These are phyloP conservation scores for Brachionus rotundiformis DNA, from an alignment of 1,140 invertebrate species.

Conservation along the genomic window DNA sequence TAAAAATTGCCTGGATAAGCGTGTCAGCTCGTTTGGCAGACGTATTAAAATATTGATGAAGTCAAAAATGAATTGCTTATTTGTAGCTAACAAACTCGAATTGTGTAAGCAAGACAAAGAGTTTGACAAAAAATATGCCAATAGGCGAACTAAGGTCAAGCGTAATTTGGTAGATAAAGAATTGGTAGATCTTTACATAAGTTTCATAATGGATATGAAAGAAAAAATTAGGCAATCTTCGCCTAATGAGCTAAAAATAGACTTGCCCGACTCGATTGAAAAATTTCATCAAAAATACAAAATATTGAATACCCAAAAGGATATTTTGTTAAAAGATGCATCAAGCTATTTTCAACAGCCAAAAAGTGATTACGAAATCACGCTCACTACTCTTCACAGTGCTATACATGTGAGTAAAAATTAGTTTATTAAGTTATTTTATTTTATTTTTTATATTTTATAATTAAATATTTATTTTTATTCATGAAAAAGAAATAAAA, in stretches of 20 bases:
- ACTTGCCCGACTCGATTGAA: constrained; percentile 8
- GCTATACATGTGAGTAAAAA: constrained; percentile 39
- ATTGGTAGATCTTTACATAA: constrained; percentile 11
- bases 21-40: constrained; percentile 23
- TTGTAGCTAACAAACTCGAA: constrained; percentile 35
- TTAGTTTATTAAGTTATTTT: not conserved
- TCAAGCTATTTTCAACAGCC: constrained; percentile 28
- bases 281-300: constrained; percentile 44
- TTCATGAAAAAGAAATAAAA: no score
- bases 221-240: not conserved
- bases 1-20: not conserved
- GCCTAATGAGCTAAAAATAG: not conserved
- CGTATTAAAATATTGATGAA: constrained; percentile 50
- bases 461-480: no score
- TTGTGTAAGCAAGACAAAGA: constrained; percentile 22
- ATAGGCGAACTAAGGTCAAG: not conserved
- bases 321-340: constrained; percentile 3
- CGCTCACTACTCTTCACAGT: constrained; percentile 36
- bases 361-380: constrained; percentile 41
- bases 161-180: constrained; percentile 29
- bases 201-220: constrained; percentile 34
- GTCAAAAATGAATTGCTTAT: constrained; percentile 25
- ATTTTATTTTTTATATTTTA: no score
- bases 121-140: constrained; percentile 20
- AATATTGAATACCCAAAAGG: constrained; percentile 11